Evolutionary conservation across 2,113 vertebrate species (phyloP).

Genomic region (Oncorhynchus keta): DNA sequence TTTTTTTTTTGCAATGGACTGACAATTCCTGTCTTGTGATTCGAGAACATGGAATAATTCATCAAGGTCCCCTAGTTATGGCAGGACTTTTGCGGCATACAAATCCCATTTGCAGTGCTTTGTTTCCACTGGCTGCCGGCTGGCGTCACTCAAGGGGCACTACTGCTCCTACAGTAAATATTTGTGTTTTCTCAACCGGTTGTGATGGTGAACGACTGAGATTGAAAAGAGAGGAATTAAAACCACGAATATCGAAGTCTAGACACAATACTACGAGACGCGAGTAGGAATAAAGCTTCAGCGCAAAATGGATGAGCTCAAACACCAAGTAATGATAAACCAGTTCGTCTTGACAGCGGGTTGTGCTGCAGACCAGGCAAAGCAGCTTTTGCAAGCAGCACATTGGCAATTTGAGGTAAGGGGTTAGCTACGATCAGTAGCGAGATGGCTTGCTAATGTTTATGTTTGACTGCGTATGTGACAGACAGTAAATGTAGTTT

Average conservation of each 20-base stretch:
- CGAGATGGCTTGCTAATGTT: slow-evolving; percentile 38
- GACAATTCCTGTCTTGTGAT: too few species aligned
- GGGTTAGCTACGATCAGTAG: not conserved
- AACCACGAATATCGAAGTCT: slow-evolving; percentile 59
- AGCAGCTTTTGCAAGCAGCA: slow-evolving; percentile 93
- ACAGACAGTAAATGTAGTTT: not conserved
- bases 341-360: slow-evolving; percentile 98
- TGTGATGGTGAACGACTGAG: slow-evolving; percentile 91
- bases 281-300: slow-evolving; percentile 70
- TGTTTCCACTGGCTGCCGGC: slow-evolving; percentile 59
- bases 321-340: slow-evolving; percentile 98
- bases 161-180: slow-evolving; percentile 91
- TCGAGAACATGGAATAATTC: too few species aligned
- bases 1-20: too few species aligned
- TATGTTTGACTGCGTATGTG: slow-evolving; percentile 31
- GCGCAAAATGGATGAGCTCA: slow-evolving; percentile 93
- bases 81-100: slow-evolving; percentile 59
- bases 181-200: slow-evolving; percentile 93
- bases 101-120: slow-evolving; percentile 71
- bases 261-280: slow-evolving; percentile 65
- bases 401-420: slow-evolving; percentile 98
- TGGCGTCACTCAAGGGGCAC: slow-evolving; percentile 70
- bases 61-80: too few species aligned
- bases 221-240: slow-evolving; percentile 65
- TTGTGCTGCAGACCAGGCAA: slow-evolving; percentile 95